Percentiles rank a stretch among this genome's conserved stretches.
phyloP scores from a whole-genome alignment of 2,113 vertebrate genomes.

The Gobius niger region DNA sequence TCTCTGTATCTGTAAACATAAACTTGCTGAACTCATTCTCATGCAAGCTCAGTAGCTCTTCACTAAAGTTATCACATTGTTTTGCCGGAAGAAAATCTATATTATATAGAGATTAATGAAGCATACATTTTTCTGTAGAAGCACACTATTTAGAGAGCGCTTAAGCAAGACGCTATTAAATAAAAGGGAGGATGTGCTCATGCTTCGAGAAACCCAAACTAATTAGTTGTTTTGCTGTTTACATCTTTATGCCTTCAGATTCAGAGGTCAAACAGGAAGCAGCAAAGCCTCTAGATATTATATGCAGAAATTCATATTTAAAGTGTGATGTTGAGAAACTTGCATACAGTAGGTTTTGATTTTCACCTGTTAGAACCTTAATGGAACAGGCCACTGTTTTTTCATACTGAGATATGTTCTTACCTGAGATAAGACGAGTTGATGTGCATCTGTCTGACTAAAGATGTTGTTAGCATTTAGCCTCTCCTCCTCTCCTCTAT shows the following conservation, averaged over 20 bases:
- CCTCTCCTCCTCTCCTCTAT: too few relatives aligned
- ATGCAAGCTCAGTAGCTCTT: too few relatives aligned
- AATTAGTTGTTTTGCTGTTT: slow-evolving; percentile 33
- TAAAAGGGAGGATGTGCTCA: slow-evolving; percentile 9
- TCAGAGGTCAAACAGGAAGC: slow-evolving; percentile 31
- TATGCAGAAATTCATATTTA: neutral
- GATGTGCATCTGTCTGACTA: too few relatives aligned
- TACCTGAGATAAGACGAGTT: too few relatives aligned
- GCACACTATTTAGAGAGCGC: slow-evolving; percentile 11
- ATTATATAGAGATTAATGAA: slow-evolving; percentile 1
- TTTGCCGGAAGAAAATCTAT: neutral
- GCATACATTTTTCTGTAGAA: neutral
- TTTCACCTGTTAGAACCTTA: too few relatives aligned
- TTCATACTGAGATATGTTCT: too few relatives aligned
- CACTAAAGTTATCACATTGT: too few relatives aligned
- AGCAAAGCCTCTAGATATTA: slow-evolving; percentile 1
- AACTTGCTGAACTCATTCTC: too few relatives aligned
- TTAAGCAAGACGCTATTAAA: slow-evolving; percentile 16
- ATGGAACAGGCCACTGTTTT: too few relatives aligned
- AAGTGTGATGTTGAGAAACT: neutral
- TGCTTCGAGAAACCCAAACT: slow-evolving; percentile 18
- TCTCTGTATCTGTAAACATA: too few relatives aligned
- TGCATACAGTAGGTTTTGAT: too few relatives aligned
- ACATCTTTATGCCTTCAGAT: slow-evolving; percentile 19
- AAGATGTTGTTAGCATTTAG: too few relatives aligned